These are phyloP conservation scores for Urocyon cinereoargenteus DNA, from an alignment of 2,797 vertebrate genomes.

Conservation along the genomic window DNA sequence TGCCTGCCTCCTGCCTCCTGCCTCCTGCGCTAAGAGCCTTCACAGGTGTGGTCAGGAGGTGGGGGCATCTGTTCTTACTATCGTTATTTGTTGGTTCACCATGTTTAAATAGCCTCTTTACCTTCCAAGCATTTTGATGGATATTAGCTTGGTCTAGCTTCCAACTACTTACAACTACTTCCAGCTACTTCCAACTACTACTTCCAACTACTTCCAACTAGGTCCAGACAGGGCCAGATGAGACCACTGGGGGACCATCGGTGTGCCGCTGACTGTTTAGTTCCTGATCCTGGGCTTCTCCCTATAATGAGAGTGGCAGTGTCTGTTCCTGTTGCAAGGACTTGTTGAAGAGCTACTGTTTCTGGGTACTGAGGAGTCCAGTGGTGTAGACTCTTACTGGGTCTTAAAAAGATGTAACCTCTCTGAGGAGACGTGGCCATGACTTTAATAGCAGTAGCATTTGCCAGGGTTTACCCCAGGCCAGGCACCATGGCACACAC, in stretches of 20 bases:
- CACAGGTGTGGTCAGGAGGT: neutral
- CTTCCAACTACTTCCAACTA: neutral
- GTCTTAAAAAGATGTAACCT: neutral
- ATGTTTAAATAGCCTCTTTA: neutral
- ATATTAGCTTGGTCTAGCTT: neutral
- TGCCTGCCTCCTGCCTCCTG: too few species aligned
- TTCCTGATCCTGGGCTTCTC: neutral
- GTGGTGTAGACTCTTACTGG: too few species aligned
- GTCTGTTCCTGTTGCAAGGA: neutral
- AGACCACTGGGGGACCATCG: neutral
- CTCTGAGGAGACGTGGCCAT: neutral
- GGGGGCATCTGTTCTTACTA: neutral
- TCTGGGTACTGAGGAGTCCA: neutral
- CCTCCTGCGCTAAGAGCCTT: rapidly evolving
- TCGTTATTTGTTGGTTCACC: neutral
- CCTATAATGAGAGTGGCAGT: neutral
- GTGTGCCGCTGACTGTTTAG: neutral
- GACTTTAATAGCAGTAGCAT: neutral
- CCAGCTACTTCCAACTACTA: neutral
- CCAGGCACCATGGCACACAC: neutral
- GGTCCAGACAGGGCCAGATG: neutral
- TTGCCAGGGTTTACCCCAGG: neutral
- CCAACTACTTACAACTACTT: neutral
- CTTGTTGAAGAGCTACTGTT: neutral
- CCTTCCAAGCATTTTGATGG: neutral